Evolutionary conservation across 2,797 vertebrate species (phyloP).

Genomic region (Simalia tracyae): DNA sequence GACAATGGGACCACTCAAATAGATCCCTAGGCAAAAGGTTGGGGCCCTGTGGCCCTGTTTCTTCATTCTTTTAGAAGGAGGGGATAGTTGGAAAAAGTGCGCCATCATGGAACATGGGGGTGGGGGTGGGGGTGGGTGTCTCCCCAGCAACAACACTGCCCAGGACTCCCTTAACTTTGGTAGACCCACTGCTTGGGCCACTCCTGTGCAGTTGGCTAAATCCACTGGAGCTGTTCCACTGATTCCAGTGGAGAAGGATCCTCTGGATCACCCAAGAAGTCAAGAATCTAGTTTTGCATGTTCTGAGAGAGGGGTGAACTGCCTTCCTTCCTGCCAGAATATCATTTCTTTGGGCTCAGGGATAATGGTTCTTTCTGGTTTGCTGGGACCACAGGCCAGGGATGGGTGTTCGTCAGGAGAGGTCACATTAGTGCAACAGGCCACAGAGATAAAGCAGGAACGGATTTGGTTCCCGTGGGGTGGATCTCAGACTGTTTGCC

Average conservation of each 20-base stretch:
- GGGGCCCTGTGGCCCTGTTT: too few species aligned
- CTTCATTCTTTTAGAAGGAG: too few species aligned
- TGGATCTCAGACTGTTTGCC: background rate
- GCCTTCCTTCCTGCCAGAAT: background rate
- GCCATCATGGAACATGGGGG: too few species aligned
- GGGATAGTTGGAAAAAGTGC: too few species aligned
- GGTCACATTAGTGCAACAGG: background rate
- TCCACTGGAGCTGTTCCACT: background rate
- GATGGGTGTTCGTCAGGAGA: background rate
- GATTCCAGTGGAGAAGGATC: background rate
- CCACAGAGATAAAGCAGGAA: background rate
- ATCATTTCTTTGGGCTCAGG: background rate
- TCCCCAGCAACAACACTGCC: too few species aligned
- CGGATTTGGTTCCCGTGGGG: background rate
- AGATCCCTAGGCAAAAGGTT: too few species aligned
- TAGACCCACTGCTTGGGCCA: background rate
- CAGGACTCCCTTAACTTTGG: too few species aligned
- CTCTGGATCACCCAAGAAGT: background rate
- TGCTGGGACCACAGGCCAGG: background rate
- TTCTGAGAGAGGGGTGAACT: background rate
- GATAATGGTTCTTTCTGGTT: background rate
- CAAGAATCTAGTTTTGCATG: background rate
- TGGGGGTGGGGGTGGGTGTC: too few species aligned
- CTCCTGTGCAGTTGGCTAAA: background rate
- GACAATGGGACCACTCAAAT: background rate